Evolutionary conservation across 1,140 invertebrate species (phyloP).

Genomic region (Drosophila jambulina): DNA sequence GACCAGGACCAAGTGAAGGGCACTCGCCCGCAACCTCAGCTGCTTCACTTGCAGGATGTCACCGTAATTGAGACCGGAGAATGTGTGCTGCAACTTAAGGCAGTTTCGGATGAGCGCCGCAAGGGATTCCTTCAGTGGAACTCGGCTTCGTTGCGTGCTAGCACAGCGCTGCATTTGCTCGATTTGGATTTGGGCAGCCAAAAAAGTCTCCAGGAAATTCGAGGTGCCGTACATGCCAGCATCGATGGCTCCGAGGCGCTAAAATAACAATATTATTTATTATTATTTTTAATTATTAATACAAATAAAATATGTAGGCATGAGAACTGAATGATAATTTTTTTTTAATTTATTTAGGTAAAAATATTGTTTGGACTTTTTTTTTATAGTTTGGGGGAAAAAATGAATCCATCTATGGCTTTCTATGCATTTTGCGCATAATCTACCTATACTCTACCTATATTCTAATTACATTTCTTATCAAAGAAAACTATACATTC

Average conservation of each 20-base stretch:
- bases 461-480: too few relatives aligned
- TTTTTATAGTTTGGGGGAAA: too few relatives aligned
- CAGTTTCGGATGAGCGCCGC: conserved; percentile 89
- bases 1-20: conserved; percentile 92
- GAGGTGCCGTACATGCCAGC: conserved; percentile 92
- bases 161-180: conserved; percentile 81
- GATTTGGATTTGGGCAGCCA: conserved; percentile 88
- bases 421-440: too few relatives aligned
- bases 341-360: too few relatives aligned
- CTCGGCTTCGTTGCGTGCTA: conserved; percentile 67
- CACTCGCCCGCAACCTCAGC: conserved; percentile 93
- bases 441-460: too few relatives aligned
- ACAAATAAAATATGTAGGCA: not conserved
- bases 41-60: conserved; percentile 93
- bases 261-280: not conserved
- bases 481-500: too few relatives aligned
- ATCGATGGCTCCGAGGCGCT: conserved; percentile 93
- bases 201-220: conserved; percentile 93
- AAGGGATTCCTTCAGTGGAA: conserved; percentile 84
- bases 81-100: conserved; percentile 92
- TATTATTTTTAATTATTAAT: not conserved
- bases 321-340: too few relatives aligned
- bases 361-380: too few relatives aligned
- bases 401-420: too few relatives aligned
- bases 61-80: conserved; percentile 90